Percentiles rank a stretch among this genome's conserved stretches.
Conservation (phyloP, 2,113 vertebrate species). For the Trematomus loennbergii region DNA sequence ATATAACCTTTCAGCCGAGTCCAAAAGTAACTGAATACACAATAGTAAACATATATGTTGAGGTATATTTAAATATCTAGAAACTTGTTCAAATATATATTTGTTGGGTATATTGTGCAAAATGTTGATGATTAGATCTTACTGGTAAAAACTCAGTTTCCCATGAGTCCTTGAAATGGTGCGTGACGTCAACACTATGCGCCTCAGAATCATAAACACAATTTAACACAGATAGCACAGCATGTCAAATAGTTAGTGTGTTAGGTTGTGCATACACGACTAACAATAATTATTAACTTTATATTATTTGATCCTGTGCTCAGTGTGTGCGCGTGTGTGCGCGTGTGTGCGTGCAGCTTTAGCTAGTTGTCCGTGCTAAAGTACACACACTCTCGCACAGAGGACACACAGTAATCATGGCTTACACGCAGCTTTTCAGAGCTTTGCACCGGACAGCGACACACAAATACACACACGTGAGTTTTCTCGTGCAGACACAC, state of each 20-base stretch:
- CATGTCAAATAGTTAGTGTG: not conserved
- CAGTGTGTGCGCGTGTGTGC: not conserved
- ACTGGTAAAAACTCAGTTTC: slow-evolving; percentile 42
- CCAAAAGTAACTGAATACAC: too few relatives aligned
- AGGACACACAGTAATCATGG: slow-evolving; percentile 49
- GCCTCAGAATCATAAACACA: not conserved
- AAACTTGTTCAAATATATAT: too few relatives aligned
- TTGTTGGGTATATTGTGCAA: too few relatives aligned
- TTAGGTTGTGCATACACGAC: not conserved
- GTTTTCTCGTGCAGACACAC: not conserved
- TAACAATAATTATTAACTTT: not conserved
- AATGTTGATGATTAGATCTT: too few relatives aligned
- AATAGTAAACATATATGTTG: too few relatives aligned
- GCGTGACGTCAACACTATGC: slow-evolving; percentile 59
- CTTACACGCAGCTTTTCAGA: slow-evolving; percentile 69
- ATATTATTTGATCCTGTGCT: not conserved
- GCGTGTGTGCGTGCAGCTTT: not conserved
- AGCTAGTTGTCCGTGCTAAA: not conserved
- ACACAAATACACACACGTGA: slow-evolving; percentile 30
- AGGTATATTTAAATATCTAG: too few relatives aligned
- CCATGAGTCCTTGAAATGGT: slow-evolving; percentile 13
- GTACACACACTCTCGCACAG: not conserved
- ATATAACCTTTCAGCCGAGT: too few relatives aligned
- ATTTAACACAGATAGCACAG: too few relatives aligned
- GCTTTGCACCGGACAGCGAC: slow-evolving; percentile 41